Percentiles rank a stretch among this genome's conserved stretches.
These are phyloP conservation scores for Thaumetopoea pityocampa DNA, from an alignment of 1,140 invertebrate species.

Conservation along the genomic window DNA sequence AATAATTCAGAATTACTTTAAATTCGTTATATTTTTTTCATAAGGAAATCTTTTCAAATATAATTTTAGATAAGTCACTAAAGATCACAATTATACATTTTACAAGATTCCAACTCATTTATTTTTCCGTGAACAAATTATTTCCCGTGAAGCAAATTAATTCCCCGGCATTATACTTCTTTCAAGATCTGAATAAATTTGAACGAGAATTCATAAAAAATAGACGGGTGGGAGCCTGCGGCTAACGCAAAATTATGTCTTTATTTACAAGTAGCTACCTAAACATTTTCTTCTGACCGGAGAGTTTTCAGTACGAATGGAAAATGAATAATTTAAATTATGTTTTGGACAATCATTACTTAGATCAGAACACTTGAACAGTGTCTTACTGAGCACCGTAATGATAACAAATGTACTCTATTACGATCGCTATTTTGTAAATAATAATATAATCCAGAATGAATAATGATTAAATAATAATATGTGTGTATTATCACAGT, in stretches of 20 bases:
- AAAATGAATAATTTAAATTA: conserved; percentile 15
- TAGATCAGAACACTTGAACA: too few species aligned
- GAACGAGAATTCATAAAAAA: conserved; percentile 69
- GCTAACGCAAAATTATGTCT: conserved; percentile 66
- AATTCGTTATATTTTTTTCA: too few species aligned
- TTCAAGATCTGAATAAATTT: conserved; percentile 69
- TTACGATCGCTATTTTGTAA: too few species aligned
- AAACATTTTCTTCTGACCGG: conserved; percentile 39
- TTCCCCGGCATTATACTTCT: conserved; percentile 67
- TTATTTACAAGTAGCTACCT: conserved; percentile 66
- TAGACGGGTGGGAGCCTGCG: conserved; percentile 53
- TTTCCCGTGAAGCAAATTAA: conserved; percentile 69
- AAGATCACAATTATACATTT: conserved; percentile 66
- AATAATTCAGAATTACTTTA: too few species aligned
- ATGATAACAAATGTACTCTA: too few species aligned
- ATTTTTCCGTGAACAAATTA: conserved; percentile 57
- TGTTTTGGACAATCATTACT: too few species aligned
- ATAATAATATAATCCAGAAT: too few species aligned
- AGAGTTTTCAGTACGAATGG: conserved; percentile 32
- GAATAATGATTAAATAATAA: too few species aligned
- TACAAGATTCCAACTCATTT: conserved; percentile 67
- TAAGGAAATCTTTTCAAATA: conserved; percentile 46
- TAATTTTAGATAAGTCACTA: conserved; percentile 39
- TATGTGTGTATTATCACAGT: too few species aligned
- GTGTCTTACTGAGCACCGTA: too few species aligned